Evolutionary conservation across 2,113 vertebrate species (phyloP), one percentile per base, ranked within the genome.

Genomic region (Odobenus rosmarus): DNA sequence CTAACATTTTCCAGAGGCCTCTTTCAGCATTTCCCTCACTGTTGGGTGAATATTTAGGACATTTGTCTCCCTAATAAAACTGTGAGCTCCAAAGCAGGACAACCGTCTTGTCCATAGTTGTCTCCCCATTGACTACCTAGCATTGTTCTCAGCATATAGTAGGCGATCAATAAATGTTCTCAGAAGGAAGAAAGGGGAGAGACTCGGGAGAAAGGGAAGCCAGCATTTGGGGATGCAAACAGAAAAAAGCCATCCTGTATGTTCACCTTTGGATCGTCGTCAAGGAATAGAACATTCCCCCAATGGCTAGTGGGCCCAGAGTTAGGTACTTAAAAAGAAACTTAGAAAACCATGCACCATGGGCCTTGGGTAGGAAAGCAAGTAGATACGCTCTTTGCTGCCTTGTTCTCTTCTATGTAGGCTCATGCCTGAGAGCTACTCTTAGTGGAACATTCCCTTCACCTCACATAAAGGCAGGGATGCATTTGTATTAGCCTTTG

Each of bases 311-410:
- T 87, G 67, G 42, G 24, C 53, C 84, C 24, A 39, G 31, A 96
- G 95, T 93, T 18, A 94, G 74, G 39, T 93, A 26, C 69, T 74
- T 90, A 8, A 55, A 80, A 93, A 94, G 88, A 94, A 62, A 1
- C 36, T 94, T 89, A 74, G 67, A 97, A 86, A 95, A 23, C 8
- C 31, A 18, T 31, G 26, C 28, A 51, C 26, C 23, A 11, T 21
- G 24, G 46, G n/a, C 39, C 33, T 53, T 5, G 31, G 19, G 42
- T 69, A 39, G 69, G 92, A 90, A 26, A 57, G n/a, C 3, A 24
- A 93, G 33, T 46, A 49, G 93, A n/a, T 69, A 18, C 26, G 6
- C 24, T 31, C 28, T 51, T 64, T 33, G 59, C 59, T 18, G 39
- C 69, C 53, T 62, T 24, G 0, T n/a, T 86, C 55, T 80, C 57